Conservation (phyloP, 2,113 vertebrate species). For the Seriola rivoliana region DNA sequence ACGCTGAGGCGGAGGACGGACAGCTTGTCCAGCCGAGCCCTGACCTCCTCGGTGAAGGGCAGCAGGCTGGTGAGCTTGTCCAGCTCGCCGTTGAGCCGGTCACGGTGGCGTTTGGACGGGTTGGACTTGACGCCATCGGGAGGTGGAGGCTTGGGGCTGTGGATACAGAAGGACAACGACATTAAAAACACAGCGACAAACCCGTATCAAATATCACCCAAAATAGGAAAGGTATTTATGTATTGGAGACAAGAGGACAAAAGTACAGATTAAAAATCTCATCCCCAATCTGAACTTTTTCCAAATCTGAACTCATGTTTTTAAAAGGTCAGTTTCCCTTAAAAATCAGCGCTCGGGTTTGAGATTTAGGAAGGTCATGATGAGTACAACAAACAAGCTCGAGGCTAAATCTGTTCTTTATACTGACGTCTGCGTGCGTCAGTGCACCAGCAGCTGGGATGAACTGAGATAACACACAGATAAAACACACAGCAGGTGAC, state of each 20-base stretch:
- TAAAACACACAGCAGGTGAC: neutral
- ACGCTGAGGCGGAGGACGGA: conserved; percentile 88
- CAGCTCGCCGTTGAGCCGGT: conserved; percentile 88
- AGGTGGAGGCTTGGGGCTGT: conserved; percentile 80
- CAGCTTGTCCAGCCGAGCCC: conserved; percentile 87
- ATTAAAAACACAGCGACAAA: neutral
- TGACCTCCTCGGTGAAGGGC: conserved; percentile 87
- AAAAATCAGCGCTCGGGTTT: neutral
- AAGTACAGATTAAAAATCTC: too few relatives aligned
- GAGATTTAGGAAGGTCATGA: conserved; percentile 17
- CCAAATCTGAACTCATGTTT: neutral
- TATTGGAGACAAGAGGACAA: too few relatives aligned
- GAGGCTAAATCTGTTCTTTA: conserved; percentile 10
- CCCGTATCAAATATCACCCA: too few relatives aligned
- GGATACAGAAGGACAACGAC: neutral
- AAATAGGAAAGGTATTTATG: too few relatives aligned
- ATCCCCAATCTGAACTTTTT: too few relatives aligned
- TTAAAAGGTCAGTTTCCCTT: neutral
- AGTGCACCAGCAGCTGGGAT: conserved; percentile 18
- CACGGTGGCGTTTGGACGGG: conserved; percentile 88
- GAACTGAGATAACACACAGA: conserved; percentile 9
- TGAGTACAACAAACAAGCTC: neutral
- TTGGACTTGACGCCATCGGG: conserved; percentile 85
- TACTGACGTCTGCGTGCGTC: conserved; percentile 14
- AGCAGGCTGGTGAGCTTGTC: conserved; percentile 86